These are phyloP conservation scores for Megathymus violae DNA, from an alignment of 1,140 invertebrate genomes.

Conservation along the genomic window DNA sequence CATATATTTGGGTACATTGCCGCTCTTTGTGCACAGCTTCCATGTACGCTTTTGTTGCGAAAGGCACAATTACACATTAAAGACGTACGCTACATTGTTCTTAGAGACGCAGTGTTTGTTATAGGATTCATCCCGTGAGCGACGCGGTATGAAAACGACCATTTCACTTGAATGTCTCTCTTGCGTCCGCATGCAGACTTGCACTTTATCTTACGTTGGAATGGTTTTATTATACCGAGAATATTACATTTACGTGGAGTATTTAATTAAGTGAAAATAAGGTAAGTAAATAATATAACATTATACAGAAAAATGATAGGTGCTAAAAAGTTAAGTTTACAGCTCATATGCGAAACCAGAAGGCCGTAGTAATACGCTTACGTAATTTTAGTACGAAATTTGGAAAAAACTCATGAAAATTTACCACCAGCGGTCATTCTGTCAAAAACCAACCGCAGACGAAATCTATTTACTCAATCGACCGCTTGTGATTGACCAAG, in stretches of 20 bases:
- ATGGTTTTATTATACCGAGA: not conserved
- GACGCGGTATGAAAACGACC: constrained; percentile 14
- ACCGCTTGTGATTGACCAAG: too few relatives aligned
- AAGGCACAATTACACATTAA: constrained; percentile 35
- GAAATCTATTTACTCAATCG: too few relatives aligned
- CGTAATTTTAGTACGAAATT: too few relatives aligned
- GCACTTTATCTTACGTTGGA: not conserved
- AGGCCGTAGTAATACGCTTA: too few relatives aligned
- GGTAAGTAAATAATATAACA: too few relatives aligned
- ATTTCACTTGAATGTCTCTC: constrained; percentile 12
- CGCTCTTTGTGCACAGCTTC: constrained; percentile 25
- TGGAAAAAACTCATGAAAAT: too few relatives aligned
- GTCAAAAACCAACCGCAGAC: too few relatives aligned
- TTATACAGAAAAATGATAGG: too few relatives aligned
- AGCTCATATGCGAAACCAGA: too few relatives aligned
- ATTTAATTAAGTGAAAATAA: not conserved
- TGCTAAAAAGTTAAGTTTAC: too few relatives aligned
- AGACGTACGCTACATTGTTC: constrained; percentile 31
- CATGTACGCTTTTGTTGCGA: constrained; percentile 30
- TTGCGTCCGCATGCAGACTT: constrained; percentile 2
- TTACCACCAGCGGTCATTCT: too few relatives aligned
- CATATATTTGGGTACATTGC: constrained; percentile 26
- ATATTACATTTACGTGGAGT: not conserved
- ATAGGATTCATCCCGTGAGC: constrained; percentile 28
- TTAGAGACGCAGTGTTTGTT: constrained; percentile 24